Percentiles rank a stretch among this genome's conserved stretches.
phyloP scores from a whole-genome alignment of 2,113 vertebrate species.

The Thymallus thymallus region DNA sequence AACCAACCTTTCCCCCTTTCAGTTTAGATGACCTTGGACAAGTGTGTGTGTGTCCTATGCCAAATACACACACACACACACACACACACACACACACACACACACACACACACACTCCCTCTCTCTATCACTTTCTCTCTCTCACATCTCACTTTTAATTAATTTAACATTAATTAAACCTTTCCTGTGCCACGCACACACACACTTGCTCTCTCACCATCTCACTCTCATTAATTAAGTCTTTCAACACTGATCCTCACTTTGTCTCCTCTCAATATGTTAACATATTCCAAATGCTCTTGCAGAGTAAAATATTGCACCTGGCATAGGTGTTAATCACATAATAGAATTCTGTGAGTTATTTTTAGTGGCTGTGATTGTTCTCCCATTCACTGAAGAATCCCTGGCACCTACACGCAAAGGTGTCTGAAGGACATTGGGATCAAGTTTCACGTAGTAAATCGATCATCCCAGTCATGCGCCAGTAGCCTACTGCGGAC shows the following conservation, averaged over 20 bases:
- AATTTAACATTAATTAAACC: neutral
- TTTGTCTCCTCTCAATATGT: neutral
- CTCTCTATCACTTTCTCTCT: neutral
- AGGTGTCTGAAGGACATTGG: constrained; percentile 10
- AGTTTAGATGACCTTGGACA: neutral
- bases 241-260: neutral
- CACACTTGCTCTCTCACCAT: neutral
- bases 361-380: neutral
- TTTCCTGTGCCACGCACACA: too few relatives aligned
- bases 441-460: constrained; percentile 5
- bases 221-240: neutral
- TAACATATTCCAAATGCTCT: neutral
- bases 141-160: neutral
- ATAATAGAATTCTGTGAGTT: neutral
- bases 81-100: neutral
- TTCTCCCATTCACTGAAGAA: neutral
- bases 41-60: neutral
- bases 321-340: neutral
- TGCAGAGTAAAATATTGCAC: neutral
- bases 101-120: neutral
- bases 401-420: neutral
- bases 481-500: neutral
- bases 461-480: neutral
- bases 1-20: neutral
- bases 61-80: too few relatives aligned